phyloP scores from a whole-genome alignment of 92 coral and sea anemone species.

The Plumapathes pennacea region DNA sequence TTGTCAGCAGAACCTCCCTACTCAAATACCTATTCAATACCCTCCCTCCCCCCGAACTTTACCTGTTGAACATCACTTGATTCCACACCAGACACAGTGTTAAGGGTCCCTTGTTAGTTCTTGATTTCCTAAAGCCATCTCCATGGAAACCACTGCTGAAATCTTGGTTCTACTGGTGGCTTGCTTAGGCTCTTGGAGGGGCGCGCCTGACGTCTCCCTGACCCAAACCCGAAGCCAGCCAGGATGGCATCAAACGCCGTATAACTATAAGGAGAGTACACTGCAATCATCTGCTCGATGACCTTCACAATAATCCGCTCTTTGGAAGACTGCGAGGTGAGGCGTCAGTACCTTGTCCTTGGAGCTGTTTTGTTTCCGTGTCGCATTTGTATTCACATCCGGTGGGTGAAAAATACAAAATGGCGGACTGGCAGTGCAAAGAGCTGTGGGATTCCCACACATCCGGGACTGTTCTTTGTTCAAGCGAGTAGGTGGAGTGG shows the following conservation, averaged over 20 bases:
- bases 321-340: conserved; percentile 72
- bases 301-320: conserved; percentile 85
- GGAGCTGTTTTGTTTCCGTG: too few relatives aligned
- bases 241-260: conserved; percentile 97
- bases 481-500: too few relatives aligned
- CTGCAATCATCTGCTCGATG: conserved; percentile 84
- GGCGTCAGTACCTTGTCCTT: too few relatives aligned
- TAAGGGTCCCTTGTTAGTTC: conserved; percentile 11
- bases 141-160: conserved; percentile 8
- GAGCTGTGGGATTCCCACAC: too few relatives aligned
- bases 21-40: too few relatives aligned
- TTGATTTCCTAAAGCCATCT: neutral
- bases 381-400: too few relatives aligned
- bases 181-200: conserved; percentile 52
- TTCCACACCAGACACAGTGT: conserved; percentile 7
- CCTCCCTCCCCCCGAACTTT: too few relatives aligned
- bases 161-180: too few relatives aligned
- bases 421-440: too few relatives aligned
- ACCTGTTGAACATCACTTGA: neutral
- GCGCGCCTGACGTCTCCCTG: conserved; percentile 50
- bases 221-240: conserved; percentile 96
- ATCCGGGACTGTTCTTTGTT: too few relatives aligned
- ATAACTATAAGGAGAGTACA: conserved; percentile 95
- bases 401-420: too few relatives aligned
- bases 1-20: too few relatives aligned